Conservation (phyloP, 2,888 invertebrate genomes). For the Alloplasta piceator region DNA sequence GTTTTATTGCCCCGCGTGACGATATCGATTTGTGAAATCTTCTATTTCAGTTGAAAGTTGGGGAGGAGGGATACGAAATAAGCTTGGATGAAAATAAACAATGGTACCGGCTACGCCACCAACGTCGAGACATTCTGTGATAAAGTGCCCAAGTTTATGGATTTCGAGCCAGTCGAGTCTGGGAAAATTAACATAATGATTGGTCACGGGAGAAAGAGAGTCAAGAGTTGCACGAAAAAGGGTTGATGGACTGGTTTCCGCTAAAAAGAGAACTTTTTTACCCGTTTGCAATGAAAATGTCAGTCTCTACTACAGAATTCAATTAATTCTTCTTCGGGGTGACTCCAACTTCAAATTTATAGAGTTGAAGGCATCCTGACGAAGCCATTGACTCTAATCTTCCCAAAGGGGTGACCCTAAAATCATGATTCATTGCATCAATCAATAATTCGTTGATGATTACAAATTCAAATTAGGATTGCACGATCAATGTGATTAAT, state of each 20-base stretch:
- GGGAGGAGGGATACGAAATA: neutral
- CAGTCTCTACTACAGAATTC: too few relatives aligned
- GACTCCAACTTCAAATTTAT: too few relatives aligned
- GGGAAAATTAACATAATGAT: neutral
- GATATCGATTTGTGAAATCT: conserved; percentile 31
- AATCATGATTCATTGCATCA: too few relatives aligned
- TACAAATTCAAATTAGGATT: too few relatives aligned
- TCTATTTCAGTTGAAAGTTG: conserved; percentile 9
- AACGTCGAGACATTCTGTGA: conserved; percentile 9
- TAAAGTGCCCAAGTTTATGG: conserved; percentile 6
- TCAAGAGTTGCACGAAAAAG: neutral
- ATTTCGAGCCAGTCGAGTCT: neutral
- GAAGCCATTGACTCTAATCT: too few relatives aligned
- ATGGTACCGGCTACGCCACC: conserved; percentile 18
- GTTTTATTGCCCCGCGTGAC: neutral
- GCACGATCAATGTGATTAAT: too few relatives aligned
- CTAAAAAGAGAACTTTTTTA: neutral
- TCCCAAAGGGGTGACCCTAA: too few relatives aligned
- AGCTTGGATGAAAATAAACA: conserved; percentile 34
- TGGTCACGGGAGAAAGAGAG: neutral
- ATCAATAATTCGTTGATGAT: too few relatives aligned
- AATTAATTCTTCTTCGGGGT: too few relatives aligned
- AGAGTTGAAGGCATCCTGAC: too few relatives aligned
- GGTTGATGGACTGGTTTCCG: neutral
- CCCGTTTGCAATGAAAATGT: neutral